phyloP scores from a whole-genome alignment of 2,888 invertebrate genomes.

The Drosophila testacea region DNA sequence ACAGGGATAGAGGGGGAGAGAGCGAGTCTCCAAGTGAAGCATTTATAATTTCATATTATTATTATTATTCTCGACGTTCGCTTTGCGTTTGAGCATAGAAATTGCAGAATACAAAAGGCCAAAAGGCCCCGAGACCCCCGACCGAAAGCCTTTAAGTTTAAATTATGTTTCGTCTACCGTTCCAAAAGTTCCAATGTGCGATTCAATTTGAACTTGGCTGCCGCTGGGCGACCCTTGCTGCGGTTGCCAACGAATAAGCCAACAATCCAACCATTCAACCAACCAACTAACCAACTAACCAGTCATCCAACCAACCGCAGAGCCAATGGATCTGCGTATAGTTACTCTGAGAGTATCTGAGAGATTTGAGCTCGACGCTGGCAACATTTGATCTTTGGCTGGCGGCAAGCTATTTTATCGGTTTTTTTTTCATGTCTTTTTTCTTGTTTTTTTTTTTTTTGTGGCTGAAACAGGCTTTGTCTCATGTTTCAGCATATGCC shows the following conservation, averaged over 20 bases:
- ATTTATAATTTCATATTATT: slow-evolving; percentile 76
- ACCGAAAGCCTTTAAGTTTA: slow-evolving; percentile 55
- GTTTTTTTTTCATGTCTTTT: slow-evolving; percentile 16
- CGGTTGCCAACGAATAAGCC: slow-evolving; percentile 54
- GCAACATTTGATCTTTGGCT: slow-evolving; percentile 75
- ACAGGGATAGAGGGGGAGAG: not conserved
- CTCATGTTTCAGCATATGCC: slow-evolving; percentile 67
- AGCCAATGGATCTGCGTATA: slow-evolving; percentile 62
- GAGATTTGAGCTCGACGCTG: slow-evolving; percentile 61
- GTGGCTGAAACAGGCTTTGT: slow-evolving; percentile 46
- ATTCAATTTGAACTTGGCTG: slow-evolving; percentile 77
- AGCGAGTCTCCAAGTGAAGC: slow-evolving; percentile 11
- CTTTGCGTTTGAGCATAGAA: slow-evolving; percentile 48
- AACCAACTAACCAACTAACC: slow-evolving; percentile 21
- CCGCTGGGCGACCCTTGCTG: slow-evolving; percentile 72
- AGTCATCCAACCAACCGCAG: slow-evolving; percentile 57
- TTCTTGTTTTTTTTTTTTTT: slow-evolving; percentile 20
- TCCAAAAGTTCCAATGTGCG: slow-evolving; percentile 53
- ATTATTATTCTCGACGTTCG: slow-evolving; percentile 64
- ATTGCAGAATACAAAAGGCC: slow-evolving; percentile 61
- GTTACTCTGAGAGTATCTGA: slow-evolving; percentile 44
- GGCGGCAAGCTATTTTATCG: slow-evolving; percentile 70
- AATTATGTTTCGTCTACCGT: slow-evolving; percentile 72
- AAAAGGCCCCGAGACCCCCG: slow-evolving; percentile 29
- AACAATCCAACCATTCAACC: slow-evolving; percentile 27